A percentile compares a stretch with the other conserved stretches of the same genome.
phyloP scores from a whole-genome alignment of 35 echinoderm and acorn worm species.

The Apostichopus californicus region DNA sequence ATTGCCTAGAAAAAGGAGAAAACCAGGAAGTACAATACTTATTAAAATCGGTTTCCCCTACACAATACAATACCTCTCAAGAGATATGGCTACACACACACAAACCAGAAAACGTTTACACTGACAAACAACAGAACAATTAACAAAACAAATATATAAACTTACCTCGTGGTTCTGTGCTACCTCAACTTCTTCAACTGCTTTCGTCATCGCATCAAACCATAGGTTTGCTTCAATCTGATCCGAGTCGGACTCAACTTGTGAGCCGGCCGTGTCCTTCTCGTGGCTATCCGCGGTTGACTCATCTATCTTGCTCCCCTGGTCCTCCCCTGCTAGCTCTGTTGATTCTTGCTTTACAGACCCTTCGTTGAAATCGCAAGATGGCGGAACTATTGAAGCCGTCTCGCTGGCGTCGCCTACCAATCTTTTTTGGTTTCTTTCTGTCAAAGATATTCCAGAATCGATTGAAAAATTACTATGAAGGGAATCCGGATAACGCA shows the following conservation, averaged over 20 bases:
- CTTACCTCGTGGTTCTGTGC: too few relatives aligned
- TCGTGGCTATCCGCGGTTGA: not conserved
- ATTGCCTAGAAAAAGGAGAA: too few relatives aligned
- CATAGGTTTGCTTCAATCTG: not conserved
- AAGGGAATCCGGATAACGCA: constrained; percentile 75
- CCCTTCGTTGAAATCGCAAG: not conserved
- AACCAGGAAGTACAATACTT: too few relatives aligned
- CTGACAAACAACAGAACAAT: too few relatives aligned
- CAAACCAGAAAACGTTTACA: too few relatives aligned
- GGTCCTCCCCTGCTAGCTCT: not conserved
- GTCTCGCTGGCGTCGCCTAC: not conserved
- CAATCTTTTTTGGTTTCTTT: constrained; percentile 58
- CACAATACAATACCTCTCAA: too few relatives aligned
- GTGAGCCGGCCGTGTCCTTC: not conserved
- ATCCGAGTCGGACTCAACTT: not conserved
- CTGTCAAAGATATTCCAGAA: constrained; percentile 82
- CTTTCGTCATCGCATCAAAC: not conserved
- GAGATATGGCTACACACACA: too few relatives aligned
- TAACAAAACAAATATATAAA: too few relatives aligned
- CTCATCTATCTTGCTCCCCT: not conserved
- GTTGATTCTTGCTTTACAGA: not conserved
- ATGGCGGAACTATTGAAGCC: not conserved
- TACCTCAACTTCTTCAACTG: too few relatives aligned
- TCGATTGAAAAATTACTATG: constrained; percentile 88
- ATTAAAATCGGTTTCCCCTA: too few relatives aligned